These are phyloP conservation scores for Drosophila meridionalis DNA, from an alignment of 2,888 invertebrate genomes.

Conservation along the genomic window DNA sequence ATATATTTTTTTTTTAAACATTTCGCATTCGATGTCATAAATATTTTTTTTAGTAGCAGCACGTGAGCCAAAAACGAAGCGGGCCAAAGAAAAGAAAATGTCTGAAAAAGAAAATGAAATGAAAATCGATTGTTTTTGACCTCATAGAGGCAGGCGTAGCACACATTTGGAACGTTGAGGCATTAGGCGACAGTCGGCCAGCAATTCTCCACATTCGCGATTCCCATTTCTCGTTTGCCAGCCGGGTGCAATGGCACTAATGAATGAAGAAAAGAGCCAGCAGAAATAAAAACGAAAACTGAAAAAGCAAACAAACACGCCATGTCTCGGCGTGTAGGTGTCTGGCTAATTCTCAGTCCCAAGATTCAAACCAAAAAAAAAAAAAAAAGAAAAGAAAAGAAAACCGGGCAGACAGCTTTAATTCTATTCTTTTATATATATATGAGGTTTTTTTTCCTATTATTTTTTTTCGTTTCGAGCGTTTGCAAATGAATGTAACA, in stretches of 20 bases:
- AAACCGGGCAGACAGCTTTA: slow-evolving; percentile 61
- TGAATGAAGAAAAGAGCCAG: slow-evolving; percentile 59
- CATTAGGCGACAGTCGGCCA: slow-evolving; percentile 58
- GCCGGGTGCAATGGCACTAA: slow-evolving; percentile 75
- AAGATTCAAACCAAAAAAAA: slow-evolving; percentile 7
- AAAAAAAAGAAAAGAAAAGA: not conserved
- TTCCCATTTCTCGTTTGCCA: slow-evolving; percentile 28
- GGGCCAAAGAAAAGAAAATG: slow-evolving; percentile 48
- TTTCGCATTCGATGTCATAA: slow-evolving; percentile 26
- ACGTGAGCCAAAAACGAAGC: slow-evolving; percentile 62
- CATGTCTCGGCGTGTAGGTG: slow-evolving; percentile 53
- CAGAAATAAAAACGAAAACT: slow-evolving; percentile 51
- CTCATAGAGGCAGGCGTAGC: slow-evolving; percentile 73
- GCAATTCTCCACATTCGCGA: slow-evolving; percentile 35
- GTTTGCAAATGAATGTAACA: slow-evolving; percentile 62
- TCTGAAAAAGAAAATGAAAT: slow-evolving; percentile 56
- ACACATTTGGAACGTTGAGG: slow-evolving; percentile 62
- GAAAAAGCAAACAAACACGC: slow-evolving; percentile 78
- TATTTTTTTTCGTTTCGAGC: slow-evolving; percentile 16
- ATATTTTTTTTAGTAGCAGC: slow-evolving; percentile 44
- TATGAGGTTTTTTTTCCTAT: slow-evolving; percentile 1
- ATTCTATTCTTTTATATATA: slow-evolving; percentile 46
- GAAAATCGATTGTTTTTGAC: slow-evolving; percentile 83
- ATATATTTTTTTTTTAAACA: slow-evolving; percentile 27
- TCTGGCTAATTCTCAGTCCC: slow-evolving; percentile 48